phyloP scores from a whole-genome alignment of 2,888 invertebrate genomes.

The Pterostichus niger region DNA sequence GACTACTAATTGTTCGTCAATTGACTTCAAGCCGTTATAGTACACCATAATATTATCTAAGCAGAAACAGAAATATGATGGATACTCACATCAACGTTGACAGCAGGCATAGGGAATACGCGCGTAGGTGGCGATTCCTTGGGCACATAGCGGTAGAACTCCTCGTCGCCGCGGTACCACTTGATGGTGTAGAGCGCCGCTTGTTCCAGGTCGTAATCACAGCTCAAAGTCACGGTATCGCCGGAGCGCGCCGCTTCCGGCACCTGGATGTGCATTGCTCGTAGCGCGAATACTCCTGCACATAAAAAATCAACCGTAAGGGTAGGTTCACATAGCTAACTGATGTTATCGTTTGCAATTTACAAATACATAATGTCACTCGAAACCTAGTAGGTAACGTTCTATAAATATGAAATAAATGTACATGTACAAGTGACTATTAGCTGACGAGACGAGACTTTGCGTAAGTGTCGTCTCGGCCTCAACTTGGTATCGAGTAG shows the following conservation, averaged over 20 bases:
- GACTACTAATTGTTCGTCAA: too few relatives aligned
- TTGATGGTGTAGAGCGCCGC: slow-evolving; percentile 79
- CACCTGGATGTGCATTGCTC: slow-evolving; percentile 74
- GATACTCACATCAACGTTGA: slow-evolving; percentile 78
- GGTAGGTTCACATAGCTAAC: too few relatives aligned
- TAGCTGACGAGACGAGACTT: too few relatives aligned
- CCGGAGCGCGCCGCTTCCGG: slow-evolving; percentile 77
- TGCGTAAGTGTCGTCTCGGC: too few relatives aligned
- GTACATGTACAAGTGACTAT: too few relatives aligned
- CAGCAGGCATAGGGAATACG: slow-evolving; percentile 77
- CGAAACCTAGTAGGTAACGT: too few relatives aligned
- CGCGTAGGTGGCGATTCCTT: slow-evolving; percentile 79
- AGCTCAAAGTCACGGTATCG: slow-evolving; percentile 77
- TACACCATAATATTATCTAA: too few relatives aligned
- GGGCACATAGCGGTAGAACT: slow-evolving; percentile 80
- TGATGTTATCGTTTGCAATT: too few relatives aligned
- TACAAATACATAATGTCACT: too few relatives aligned
- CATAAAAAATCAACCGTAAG: neutral
- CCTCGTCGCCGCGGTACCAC: slow-evolving; percentile 80
- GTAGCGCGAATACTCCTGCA: slow-evolving; percentile 69
- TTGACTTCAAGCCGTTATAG: too few relatives aligned
- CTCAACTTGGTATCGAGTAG: too few relatives aligned
- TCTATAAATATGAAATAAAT: too few relatives aligned
- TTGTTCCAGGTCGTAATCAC: slow-evolving; percentile 79
- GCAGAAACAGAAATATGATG: neutral